Evolutionary conservation across 1,140 invertebrate species (phyloP), one percentile per base, ranked within the genome.

Genomic region (Spodoptera litura): DNA sequence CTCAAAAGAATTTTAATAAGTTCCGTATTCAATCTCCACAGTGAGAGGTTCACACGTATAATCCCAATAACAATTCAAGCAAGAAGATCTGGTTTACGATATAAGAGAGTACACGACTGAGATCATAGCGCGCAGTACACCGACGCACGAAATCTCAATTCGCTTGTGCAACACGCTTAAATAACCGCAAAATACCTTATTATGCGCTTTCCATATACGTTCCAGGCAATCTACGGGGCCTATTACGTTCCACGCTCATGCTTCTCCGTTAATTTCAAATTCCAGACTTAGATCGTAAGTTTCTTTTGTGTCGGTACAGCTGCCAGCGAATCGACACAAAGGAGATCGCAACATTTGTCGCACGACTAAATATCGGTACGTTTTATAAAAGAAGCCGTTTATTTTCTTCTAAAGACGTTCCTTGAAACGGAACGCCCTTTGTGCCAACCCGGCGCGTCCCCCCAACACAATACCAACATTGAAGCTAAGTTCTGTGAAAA

Each of bases 131-230:
- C 79, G 70, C 75, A 51, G 72, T 83, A 89, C 86, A 87, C 89
- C 87, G 78, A 89, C 87, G 90, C 91, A 93, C 91, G 90, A 93
- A 91, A 88, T 92, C 90, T 87, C 89, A 89, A 93, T 93, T 93
- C 88, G 82, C 91, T 92, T 93, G 88, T 87, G 90, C 90, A 93
- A 92, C 84, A 84, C 85, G 85, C 86, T 91, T 94, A 92, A 93
- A 93, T 89, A 94, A 93, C 91, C 91, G 91, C 93, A 94, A 94
- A 94, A 94, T 93, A 89, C 88, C 89, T 92, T 92, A 91, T 93
- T 91, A 93, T 92, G 86, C 88, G 86, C 91, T 91, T 91, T 92
- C 89, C 91, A 91, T 94, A 93, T 93, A 93, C 88, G 91, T 89
- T 91, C 87, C 85, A 85, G 81, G 87, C 89, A 92, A 93, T 93